phyloP scores from a whole-genome alignment of 2,797 vertebrate genomes.

The Dendrocincla tyrannina region DNA sequence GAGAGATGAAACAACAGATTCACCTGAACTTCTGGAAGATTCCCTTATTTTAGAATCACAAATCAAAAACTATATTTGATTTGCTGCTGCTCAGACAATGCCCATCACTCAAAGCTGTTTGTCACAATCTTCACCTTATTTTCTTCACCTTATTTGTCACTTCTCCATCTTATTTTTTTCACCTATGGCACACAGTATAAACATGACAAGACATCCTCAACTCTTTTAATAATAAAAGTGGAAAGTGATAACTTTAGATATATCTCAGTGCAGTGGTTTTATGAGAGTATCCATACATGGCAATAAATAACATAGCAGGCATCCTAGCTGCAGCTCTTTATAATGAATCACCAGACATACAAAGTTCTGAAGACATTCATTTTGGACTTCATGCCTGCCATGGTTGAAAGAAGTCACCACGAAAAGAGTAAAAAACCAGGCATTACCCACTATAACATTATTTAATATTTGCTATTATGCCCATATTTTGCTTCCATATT shows the following conservation, averaged over 20 bases:
- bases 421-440: background rate
- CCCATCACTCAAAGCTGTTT: background rate
- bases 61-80: background rate
- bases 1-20: background rate
- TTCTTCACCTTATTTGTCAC: background rate
- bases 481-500: background rate
- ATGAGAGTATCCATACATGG: background rate
- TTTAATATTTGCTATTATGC: background rate
- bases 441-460: background rate
- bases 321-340: background rate
- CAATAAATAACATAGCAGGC: background rate
- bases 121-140: background rate
- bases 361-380: background rate
- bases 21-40: background rate
- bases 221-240: background rate
- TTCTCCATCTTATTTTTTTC: background rate
- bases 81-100: background rate
- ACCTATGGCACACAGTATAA: fast-evolving
- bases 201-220: background rate
- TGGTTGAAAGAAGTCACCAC: background rate
- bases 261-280: background rate
- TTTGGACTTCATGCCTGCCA: background rate
- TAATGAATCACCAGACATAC: background rate
- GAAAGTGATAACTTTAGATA: fast-evolving
- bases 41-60: background rate